Conservation (phyloP, 2,888 invertebrate genomes). For the Auanema freiburgensis region DNA sequence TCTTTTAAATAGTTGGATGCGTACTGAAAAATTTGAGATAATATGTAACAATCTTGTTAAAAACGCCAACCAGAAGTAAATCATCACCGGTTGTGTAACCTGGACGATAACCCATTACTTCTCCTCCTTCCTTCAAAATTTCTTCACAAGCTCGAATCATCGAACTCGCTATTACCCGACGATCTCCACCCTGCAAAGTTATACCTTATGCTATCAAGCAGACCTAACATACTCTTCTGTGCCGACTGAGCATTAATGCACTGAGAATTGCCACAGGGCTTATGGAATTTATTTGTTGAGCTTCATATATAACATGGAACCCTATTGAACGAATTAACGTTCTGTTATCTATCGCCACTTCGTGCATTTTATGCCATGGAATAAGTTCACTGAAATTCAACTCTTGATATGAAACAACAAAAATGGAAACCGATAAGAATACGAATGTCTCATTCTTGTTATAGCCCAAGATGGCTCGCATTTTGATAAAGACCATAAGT, state of each 20-base stretch:
- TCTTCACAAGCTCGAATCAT: constrained; percentile 38
- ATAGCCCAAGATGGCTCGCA: constrained; percentile 10
- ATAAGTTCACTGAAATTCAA: constrained; percentile 50
- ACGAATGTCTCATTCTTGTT: constrained; percentile 32
- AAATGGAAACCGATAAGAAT: constrained; percentile 36
- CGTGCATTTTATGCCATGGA: constrained; percentile 53
- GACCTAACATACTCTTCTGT: constrained; percentile 19
- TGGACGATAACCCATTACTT: constrained; percentile 35
- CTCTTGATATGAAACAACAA: constrained; percentile 14
- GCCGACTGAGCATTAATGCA: constrained; percentile 47
- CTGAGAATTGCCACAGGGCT: constrained; percentile 42
- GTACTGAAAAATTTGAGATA: constrained; percentile 15
- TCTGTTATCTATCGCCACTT: constrained; percentile 39
- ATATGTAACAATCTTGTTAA: not conserved
- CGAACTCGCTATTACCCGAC: constrained; percentile 27
- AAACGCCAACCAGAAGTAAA: constrained; percentile 1
- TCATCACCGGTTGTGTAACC: constrained; percentile 20
- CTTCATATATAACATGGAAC: constrained; percentile 45
- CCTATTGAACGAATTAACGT: constrained; percentile 58
- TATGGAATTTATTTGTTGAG: constrained; percentile 40
- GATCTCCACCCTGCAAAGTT: constrained; percentile 18
- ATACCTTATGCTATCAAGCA: constrained; percentile 1
- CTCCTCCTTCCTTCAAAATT: constrained; percentile 31
- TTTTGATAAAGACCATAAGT: constrained; percentile 6
- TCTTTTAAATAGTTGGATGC: constrained; percentile 13